Base-by-base conservation (phyloP, 1,140 invertebrate genomes). In the Hyposmocoma kahamanoa region DNA sequence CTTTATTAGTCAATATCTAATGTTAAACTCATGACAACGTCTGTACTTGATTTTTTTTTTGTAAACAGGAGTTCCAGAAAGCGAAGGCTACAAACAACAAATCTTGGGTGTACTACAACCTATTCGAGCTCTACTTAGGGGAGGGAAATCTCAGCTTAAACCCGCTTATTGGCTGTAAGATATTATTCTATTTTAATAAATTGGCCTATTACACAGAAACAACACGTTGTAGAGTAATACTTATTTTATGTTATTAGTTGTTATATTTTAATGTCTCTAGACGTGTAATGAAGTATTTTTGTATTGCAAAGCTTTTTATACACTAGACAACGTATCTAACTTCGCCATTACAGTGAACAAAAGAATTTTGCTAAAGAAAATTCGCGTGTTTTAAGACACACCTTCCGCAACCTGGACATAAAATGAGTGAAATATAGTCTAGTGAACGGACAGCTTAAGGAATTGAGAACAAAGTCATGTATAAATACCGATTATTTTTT, bases 41-140 rank as follows among this genome's bases (percentile, higher is more conserved):
- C n/a, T n/a, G n/a, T n/a, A n/a, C n/a, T n/a, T n/a, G n/a, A n/a
- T n/a, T n/a, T n/a, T n/a, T n/a, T n/a, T n/a, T n/a, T n/a, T n/a
- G n/a, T n/a, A n/a, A n/a, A n/a, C 48, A 85, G 81, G 81, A 85
- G 26, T 85, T 78, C 48, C 81, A 85, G 49, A 85, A 83, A 49
- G 65, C 81, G 2, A 78, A 73, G 39, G 81, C 81, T 1, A 83
- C 77, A 13, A 69, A 77, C 15, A 85, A 84, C 49, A 78, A 71
- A 24, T 56, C 59, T 0, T 85, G 81, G 81, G 56, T 85, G 13
- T 85, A 85, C 43, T 74, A 76, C 50, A 68, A 62, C 21, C 43
- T 85, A 22, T 80, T 85, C 30, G 75, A 85, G 21, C 15, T 76
- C 4, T 83, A 85, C 42, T 49, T 82, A 10, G 82, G 82, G 1